Base-by-base conservation (phyloP, 1,140 invertebrate genomes). In the Sycobia sp. region DNA sequence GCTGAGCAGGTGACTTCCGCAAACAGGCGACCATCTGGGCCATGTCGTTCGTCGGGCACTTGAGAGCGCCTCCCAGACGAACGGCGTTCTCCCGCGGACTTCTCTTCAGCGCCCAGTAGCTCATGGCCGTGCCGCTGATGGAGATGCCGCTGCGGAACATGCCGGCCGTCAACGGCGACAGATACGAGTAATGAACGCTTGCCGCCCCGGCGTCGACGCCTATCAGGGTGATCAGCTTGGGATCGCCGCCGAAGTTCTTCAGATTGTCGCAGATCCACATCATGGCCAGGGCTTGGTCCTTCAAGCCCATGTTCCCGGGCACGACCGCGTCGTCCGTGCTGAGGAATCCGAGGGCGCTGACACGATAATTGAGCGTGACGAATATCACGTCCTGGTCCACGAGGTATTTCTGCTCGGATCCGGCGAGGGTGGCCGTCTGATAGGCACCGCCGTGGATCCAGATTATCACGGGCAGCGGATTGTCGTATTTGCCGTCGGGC, bases 301-400 rank as follows among this genome's bases (percentile, higher is more conserved):
- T 58, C 4, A 58, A 14, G 10, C 44, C 56, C 44, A 58, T 58
- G 20, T 58, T 58, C 8, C 56, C 56, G 8, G 44, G 8, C 11
- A 58, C 56, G 1, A 58, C 56, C 0, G 47, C 32, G 27, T 58
- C 56, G n/a, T 58, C 56, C 4, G 56, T 58, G 32, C 56, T 58
- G 9, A 58, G 16, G 8, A 47, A 58, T 22, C 44, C 56, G 3
- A 58, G 44, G 0, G 22, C 10, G 4, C 44, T 44, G 1, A 23
- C 29, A 4, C 56, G 29, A 25, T 58, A 58, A 18, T 16, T n/a
- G 1, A 47, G 3, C 2, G 43, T 16, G 10, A 38, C 29, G 22
- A 47, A 47, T 13, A 58, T 27, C 1, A 58, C 13, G 20, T 49
- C 44, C 13, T 49, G 44, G 25, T 58, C 56, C 0, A 58, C 49